phyloP scores from a whole-genome alignment of 2,113 vertebrate species.

The Ginglymostoma cirratum region DNA sequence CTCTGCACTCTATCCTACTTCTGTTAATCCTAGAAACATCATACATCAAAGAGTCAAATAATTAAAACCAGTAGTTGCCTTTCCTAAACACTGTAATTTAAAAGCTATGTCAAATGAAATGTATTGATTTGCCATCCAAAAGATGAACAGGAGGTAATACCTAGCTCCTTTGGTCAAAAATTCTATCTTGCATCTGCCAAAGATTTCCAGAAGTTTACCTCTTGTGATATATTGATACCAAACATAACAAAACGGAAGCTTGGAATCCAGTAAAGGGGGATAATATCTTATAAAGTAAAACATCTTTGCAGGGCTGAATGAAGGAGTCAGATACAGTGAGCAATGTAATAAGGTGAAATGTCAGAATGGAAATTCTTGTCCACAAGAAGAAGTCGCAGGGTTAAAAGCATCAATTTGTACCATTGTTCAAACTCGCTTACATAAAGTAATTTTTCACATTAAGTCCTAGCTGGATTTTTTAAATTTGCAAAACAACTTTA shows the following conservation, averaged over 20 bases:
- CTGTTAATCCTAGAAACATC: background rate
- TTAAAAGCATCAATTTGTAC: background rate
- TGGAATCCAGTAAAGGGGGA: background rate
- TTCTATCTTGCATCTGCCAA: background rate
- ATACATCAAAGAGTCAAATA: background rate
- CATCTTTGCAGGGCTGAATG: background rate
- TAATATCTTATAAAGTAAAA: background rate
- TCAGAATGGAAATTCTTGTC: too few relatives aligned
- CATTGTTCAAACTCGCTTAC: background rate
- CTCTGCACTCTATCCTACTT: background rate
- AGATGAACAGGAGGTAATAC: background rate
- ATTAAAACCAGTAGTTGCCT: background rate
- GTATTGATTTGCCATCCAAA: background rate
- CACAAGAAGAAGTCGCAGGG: background rate
- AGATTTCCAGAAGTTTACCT: conserved; percentile 10
- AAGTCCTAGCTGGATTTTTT: background rate
- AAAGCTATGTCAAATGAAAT: background rate
- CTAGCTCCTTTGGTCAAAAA: background rate
- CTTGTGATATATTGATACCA: background rate
- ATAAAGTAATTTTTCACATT: background rate
- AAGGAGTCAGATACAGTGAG: background rate
- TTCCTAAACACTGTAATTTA: background rate
- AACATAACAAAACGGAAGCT: background rate
- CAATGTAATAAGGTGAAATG: background rate
- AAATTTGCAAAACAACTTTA: background rate